phyloP scores from a whole-genome alignment of 2,888 invertebrate genomes.

The Chrysina gloriosa region DNA sequence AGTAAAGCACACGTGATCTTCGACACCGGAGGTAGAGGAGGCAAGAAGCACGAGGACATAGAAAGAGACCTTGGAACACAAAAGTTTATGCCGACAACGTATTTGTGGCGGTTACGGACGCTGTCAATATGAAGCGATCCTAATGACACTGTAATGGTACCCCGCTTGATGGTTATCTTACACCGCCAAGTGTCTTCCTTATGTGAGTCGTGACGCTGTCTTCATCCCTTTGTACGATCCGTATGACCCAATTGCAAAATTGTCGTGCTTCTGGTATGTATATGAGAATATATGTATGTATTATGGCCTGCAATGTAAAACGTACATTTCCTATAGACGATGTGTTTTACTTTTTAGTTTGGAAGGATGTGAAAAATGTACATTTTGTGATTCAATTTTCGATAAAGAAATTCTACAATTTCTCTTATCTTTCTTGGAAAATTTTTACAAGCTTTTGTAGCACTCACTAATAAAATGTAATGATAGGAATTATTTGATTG shows the following conservation, averaged over 20 bases:
- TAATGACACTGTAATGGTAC: slow-evolving; percentile 12
- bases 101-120: slow-evolving; percentile 20
- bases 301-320: no score
- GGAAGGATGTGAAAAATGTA: no score
- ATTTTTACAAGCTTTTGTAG: no score
- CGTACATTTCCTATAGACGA: no score
- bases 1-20: not conserved
- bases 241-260: not conserved
- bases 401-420: no score
- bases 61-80: not conserved
- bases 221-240: not conserved
- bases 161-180: slow-evolving; percentile 16
- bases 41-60: not conserved
- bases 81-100: slow-evolving; percentile 9
- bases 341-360: no score
- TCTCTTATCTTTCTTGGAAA: no score
- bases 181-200: slow-evolving; percentile 14
- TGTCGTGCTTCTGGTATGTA: not conserved
- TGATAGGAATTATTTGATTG: no score
- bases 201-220: not conserved
- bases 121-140: slow-evolving; percentile 22
- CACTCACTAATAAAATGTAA: no score
- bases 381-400: no score
- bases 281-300: not conserved
- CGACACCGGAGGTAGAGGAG: not conserved